Evolutionary conservation across 1,140 invertebrate species (phyloP).

Genomic region (Watersipora subatra): DNA sequence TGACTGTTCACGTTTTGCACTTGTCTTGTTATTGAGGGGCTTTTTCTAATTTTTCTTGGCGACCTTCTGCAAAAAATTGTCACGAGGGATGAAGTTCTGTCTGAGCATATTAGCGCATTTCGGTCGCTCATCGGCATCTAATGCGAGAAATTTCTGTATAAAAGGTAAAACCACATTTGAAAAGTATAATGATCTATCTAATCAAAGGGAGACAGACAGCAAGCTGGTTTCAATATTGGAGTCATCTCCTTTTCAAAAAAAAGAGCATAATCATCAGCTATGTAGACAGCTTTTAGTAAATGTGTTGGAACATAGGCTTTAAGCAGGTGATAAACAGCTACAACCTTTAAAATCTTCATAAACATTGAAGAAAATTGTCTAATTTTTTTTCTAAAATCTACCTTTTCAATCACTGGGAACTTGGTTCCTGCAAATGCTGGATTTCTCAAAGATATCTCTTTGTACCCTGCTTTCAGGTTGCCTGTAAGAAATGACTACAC

Average conservation of each 20-base stretch:
- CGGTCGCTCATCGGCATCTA: slow-evolving; percentile 55
- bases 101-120: slow-evolving; percentile 49
- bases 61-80: slow-evolving; percentile 54
- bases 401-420: slow-evolving; percentile 30
- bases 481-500: too few species aligned
- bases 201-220: too few species aligned
- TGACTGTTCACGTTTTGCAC: neutral
- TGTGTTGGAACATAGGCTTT: neutral
- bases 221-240: too few species aligned
- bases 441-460: slow-evolving; percentile 49
- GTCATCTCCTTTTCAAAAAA: too few species aligned
- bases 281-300: too few species aligned
- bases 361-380: slow-evolving; percentile 43
- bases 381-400: slow-evolving; percentile 43
- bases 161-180: too few species aligned
- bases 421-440: slow-evolving; percentile 44
- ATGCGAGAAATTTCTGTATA: slow-evolving; percentile 34
- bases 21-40: slow-evolving; percentile 41
- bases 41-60: slow-evolving; percentile 51
- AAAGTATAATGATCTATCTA: too few species aligned
- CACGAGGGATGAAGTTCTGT: slow-evolving; percentile 54
- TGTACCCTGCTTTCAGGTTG: slow-evolving; percentile 45
- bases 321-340: neutral
- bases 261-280: too few species aligned
- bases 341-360: slow-evolving; percentile 45